Evolutionary conservation across 2,113 vertebrate species (phyloP).

Genomic region (Mus pahari): DNA sequence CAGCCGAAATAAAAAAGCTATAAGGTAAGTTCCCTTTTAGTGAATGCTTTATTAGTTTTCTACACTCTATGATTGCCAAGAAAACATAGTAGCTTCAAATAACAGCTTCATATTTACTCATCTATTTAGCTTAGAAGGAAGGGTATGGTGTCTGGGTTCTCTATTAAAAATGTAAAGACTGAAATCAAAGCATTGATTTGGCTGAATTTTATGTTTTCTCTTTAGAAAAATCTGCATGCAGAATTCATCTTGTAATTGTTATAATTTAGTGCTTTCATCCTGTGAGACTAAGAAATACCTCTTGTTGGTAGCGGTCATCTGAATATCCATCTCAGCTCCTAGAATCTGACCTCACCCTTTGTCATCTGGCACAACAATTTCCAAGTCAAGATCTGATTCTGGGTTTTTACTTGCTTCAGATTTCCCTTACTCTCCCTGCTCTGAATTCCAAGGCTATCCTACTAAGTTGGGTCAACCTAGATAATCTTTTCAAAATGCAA

Average conservation of each 20-base stretch:
- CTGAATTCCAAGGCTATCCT: background rate
- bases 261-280: background rate
- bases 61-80: background rate
- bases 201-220: background rate
- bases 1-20: background rate
- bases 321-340: background rate
- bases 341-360: background rate
- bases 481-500: background rate
- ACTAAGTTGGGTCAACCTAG: background rate
- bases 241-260: background rate
- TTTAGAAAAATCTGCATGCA: background rate
- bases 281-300: background rate
- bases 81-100: background rate
- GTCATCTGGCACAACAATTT: background rate
- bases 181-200: background rate
- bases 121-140: background rate
- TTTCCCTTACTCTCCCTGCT: background rate
- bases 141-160: background rate
- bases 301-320: background rate
- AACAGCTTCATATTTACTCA: background rate
- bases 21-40: slow-evolving; percentile 2
- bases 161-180: background rate
- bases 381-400: background rate
- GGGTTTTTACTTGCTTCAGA: background rate
- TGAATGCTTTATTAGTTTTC: background rate